Evolutionary conservation across 2,113 vertebrate species (phyloP), one percentile per base, ranked within the genome.

Genomic region (Anhinga rufa): DNA sequence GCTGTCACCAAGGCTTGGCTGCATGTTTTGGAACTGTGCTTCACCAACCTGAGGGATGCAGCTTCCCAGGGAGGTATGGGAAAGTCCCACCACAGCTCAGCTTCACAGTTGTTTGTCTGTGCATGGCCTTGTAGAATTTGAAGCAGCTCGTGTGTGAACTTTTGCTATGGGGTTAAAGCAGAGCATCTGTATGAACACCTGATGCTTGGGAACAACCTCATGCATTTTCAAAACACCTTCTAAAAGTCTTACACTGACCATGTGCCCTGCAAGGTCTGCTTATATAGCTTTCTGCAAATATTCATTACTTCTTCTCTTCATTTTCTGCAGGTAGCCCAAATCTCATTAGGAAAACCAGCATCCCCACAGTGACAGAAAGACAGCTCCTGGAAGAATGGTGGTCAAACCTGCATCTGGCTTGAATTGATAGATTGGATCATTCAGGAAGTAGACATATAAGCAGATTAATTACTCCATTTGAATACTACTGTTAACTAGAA

Each of bases 401-500:
- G 76, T 52, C 48, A 90, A 31, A 44, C n/a, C n/a, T 58, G 83
- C 82, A 85, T 64, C 64, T 80, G 88, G 25, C 66, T 90, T 10
- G 61, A 20, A 54, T 1, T 86, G 82, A 94, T 31, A 28, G 70
- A 83, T 46, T 82, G 71, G 75, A 76, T 71, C 48, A 64, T 10
- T 66, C 79, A 66, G 54, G 80, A 78, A 92, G 55, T 17, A 74
- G 95, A 90, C 2, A 0, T 26, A 60, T 1, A 77, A 44, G 68
- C 62, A 90, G 92, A 95, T 79, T 16, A 94, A 93, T 91, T 79
- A 61, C 68, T 92, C 28, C 55, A 87, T 76, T 92, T 95, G 77
- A 95, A 88, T 87, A 82, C 29, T 44, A n/a, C 60, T 91, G 60
- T 90, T 95, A 97, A 93, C 64, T 69, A 57, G 62, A 88, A 91